Conservation (phyloP, 2,888 invertebrate genomes). For the Meiosimyza decipiens region DNA sequence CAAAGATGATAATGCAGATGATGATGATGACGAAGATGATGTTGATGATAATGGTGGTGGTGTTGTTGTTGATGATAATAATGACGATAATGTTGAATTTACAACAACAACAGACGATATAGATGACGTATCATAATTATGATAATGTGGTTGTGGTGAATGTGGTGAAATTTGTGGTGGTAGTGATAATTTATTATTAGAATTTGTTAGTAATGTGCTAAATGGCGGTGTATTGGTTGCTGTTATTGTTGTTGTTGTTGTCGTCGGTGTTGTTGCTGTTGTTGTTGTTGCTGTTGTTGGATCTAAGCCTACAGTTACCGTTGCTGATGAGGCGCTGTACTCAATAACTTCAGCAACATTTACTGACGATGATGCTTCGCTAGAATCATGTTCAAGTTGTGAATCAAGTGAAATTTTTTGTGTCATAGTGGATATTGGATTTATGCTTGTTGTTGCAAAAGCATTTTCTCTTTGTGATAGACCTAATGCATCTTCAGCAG, state of each 20-base stretch:
- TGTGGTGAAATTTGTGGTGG: constrained; percentile 37
- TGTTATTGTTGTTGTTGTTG: constrained; percentile 42
- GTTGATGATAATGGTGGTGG: constrained; percentile 28
- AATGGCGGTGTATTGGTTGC: constrained; percentile 41
- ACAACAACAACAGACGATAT: constrained; percentile 31
- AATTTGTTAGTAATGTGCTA: constrained; percentile 45
- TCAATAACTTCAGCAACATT: constrained; percentile 43
- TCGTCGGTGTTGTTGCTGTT: constrained; percentile 26
- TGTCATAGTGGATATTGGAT: background rate
- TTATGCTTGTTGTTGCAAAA: background rate
- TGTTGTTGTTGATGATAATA: constrained; percentile 27
- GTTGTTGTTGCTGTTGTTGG: background rate
- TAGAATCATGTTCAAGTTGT: constrained; percentile 8
- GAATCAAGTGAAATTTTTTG: constrained; percentile 4
- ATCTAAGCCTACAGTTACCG: constrained; percentile 38
- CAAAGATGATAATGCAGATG: constrained; percentile 36
- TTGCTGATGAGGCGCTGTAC: constrained; percentile 34
- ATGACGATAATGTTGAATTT: constrained; percentile 2
- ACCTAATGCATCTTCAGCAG: background rate
- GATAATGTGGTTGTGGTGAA: constrained; percentile 40
- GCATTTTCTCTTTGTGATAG: background rate
- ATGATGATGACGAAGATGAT: constrained; percentile 33
- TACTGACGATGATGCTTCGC: constrained; percentile 21
- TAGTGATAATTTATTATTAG: constrained; percentile 26
- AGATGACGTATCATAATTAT: constrained; percentile 33